Evolutionary conservation across 64 coral and sea anemone genomes (phyloP), one percentile per base, ranked within the genome.

Genomic region (Stichodactyla mertensii): DNA sequence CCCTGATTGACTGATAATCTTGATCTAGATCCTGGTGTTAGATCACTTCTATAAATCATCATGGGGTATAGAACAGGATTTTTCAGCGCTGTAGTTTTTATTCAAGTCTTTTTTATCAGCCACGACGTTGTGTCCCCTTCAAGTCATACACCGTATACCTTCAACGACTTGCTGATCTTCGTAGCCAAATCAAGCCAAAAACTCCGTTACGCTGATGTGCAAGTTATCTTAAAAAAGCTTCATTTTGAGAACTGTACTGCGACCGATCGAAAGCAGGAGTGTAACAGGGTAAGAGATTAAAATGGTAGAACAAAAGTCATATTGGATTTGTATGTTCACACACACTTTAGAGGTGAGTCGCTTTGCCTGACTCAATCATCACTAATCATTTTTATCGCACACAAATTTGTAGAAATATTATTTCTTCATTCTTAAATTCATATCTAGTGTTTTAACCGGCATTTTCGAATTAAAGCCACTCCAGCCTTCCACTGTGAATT

Each of bases 141-240:
- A 18, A 69, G 64, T 20, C 64, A 69, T 69, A 51, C 36, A 0
- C 77, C 78, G 7, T 81, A 81, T 51, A 81, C 36, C 9, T 81
- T 55, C 78, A 81, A 53, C 52, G 78, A 81, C n/a, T 22, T 81
- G 20, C 26, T 81, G 27, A 51, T 52, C 13, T 81, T 53, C 51
- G 53, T 55, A 22, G 78, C 78, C 51, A 81, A 81, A 55, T 6
- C 14, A 52, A 6, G 51, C 5, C 36, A 81, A 52, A 81, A 1
- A 18, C 36, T 81, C 7, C 16, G 3, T 16, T 81, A 55, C 24
- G 2, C 16, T 8, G 78, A 81, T 81, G 12, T 81, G 14, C 78
- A 81, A 81, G 15, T 20, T 16, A 55, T 85, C 9, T 59, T 85
- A 16, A 2, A 22, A 85, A 85, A 85, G 55, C 83, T 85, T 85